Percentiles rank a stretch among this genome's conserved stretches.
phyloP scores from a whole-genome alignment of 1,140 invertebrate species.

The Aphidius gifuensis region DNA sequence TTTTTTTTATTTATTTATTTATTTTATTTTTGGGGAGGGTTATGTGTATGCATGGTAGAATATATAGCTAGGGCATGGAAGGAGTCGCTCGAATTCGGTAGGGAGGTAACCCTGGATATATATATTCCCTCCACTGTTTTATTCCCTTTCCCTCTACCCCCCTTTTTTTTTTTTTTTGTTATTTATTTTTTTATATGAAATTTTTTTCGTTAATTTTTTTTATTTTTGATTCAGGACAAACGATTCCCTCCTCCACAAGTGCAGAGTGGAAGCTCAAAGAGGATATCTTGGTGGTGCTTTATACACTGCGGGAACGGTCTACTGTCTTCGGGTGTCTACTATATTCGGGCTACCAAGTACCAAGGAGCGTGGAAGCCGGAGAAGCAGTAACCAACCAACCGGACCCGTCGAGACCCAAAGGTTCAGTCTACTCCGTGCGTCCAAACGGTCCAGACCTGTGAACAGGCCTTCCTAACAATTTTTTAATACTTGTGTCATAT shows the following conservation, averaged over 20 bases:
- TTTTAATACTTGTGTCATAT: background rate
- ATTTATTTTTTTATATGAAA: background rate
- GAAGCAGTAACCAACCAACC: slow-evolving; percentile 24
- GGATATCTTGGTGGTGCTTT: slow-evolving; percentile 27
- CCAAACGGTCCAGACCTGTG: slow-evolving; percentile 56
- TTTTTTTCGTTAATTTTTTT: background rate
- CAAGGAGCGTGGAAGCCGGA: slow-evolving; percentile 31
- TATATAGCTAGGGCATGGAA: background rate
- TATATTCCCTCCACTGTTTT: slow-evolving; percentile 47
- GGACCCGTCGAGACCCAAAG: slow-evolving; percentile 37
- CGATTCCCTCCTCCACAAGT: background rate
- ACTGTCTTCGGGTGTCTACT: slow-evolving; percentile 46
- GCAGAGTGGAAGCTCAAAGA: slow-evolving; percentile 13
- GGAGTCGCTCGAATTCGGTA: slow-evolving; percentile 47
- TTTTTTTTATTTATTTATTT: slow-evolving; percentile 8
- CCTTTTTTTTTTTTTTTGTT: background rate
- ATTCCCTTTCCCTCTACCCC: background rate
- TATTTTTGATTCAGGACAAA: background rate
- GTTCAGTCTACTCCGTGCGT: slow-evolving; percentile 56
- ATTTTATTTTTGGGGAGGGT: background rate
- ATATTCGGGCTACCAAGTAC: slow-evolving; percentile 44
- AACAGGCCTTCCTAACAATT: slow-evolving; percentile 14
- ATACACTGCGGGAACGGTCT: slow-evolving; percentile 35
- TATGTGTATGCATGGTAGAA: too few species aligned
- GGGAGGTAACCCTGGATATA: slow-evolving; percentile 46